phyloP scores from a whole-genome alignment of 2,113 vertebrate species.

The Oreotrochilus melanogaster region DNA sequence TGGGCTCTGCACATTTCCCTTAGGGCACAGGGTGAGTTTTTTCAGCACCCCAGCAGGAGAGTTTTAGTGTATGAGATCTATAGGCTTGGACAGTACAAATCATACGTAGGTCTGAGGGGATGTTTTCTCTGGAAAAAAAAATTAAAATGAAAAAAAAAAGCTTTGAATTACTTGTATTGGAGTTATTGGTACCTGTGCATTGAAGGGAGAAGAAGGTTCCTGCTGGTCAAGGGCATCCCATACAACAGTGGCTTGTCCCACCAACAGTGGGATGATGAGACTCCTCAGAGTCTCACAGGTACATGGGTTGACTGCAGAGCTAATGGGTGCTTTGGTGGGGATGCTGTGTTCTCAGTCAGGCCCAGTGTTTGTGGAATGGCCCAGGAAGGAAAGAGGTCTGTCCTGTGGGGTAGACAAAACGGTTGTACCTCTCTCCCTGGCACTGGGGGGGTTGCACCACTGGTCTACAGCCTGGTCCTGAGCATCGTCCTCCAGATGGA shows the following conservation, averaged over 20 bases:
- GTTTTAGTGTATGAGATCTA: not conserved
- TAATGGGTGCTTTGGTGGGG: not conserved
- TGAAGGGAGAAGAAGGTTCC: not conserved
- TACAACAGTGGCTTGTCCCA: not conserved
- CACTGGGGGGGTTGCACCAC: rapidly evolving
- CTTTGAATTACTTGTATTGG: not conserved
- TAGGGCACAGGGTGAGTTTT: not conserved
- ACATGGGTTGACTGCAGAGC: no score
- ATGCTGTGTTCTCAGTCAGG: rapidly evolving
- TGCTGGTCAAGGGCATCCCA: not conserved
- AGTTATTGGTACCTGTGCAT: rapidly evolving
- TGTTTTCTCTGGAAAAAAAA: not conserved
- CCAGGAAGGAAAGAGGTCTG: rapidly evolving
- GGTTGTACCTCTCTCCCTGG: not conserved
- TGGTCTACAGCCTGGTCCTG: rapidly evolving
- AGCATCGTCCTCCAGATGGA: not conserved
- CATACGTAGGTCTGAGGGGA: rapidly evolving
- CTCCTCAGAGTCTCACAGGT: no score
- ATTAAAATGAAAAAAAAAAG: not conserved
- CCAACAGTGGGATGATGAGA: no score
- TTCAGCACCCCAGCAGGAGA: not conserved
- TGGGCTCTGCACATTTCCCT: not conserved
- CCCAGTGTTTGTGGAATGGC: rapidly evolving
- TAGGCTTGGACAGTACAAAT: not conserved
- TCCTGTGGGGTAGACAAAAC: rapidly evolving